These are phyloP conservation scores for Neolamprologus toae DNA, from an alignment of 2,113 vertebrate species.

Conservation along the genomic window DNA sequence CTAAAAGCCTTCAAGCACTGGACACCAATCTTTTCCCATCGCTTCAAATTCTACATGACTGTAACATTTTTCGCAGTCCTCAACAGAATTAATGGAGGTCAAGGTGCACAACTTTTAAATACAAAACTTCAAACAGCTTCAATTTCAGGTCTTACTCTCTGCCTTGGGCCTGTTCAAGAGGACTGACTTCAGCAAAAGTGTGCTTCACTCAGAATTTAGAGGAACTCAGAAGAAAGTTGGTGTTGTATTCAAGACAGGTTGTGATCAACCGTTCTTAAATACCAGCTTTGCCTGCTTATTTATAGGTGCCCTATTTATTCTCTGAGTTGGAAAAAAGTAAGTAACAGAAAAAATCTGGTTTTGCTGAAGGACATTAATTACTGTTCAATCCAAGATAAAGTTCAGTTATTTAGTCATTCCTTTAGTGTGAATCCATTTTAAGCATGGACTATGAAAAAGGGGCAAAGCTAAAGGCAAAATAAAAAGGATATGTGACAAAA, in stretches of 20 bases:
- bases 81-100: neutral
- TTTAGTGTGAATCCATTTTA: neutral
- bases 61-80: neutral
- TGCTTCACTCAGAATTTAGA: neutral
- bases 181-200: neutral
- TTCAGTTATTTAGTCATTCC: neutral
- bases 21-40: neutral
- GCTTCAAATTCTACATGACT: neutral
- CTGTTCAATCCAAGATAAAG: neutral
- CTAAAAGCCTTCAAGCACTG: neutral
- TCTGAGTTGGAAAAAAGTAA: neutral
- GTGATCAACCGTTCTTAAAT: neutral
- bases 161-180: neutral
- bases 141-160: neutral
- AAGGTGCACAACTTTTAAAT: slow-evolving; percentile 11
- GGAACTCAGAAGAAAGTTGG: neutral
- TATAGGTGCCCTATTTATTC: neutral
- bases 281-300: neutral
- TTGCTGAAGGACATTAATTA: neutral
- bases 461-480: neutral
- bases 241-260: neutral
- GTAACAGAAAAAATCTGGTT: neutral
- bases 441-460: neutral
- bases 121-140: slow-evolving; percentile 23
- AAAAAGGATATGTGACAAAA: neutral